phyloP scores from a whole-genome alignment of 2,888 invertebrate genomes.

The Trachelus troglodyta region DNA sequence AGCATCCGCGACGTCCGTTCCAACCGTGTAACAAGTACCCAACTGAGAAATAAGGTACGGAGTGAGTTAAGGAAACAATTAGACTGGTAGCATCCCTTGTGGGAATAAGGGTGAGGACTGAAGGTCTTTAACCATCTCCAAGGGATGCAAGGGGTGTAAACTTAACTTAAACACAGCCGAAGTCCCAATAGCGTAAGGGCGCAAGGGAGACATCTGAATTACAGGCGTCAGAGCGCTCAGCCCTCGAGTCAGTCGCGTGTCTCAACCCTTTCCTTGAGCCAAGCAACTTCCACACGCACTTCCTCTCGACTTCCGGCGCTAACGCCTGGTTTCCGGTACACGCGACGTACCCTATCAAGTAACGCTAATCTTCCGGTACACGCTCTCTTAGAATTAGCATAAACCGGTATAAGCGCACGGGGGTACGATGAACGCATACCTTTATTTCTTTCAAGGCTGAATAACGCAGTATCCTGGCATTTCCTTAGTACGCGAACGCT shows the following conservation, averaged over 20 bases:
- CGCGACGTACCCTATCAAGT: conserved; percentile 25
- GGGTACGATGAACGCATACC: not conserved
- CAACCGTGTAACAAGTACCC: not conserved
- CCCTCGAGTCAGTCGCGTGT: conserved; percentile 5
- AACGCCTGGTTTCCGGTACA: conserved; percentile 51
- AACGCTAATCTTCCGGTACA: conserved; percentile 12
- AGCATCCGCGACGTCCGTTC: not conserved
- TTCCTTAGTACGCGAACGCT: not conserved
- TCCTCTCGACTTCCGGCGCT: conserved; percentile 48
- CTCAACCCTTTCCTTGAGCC: not conserved
- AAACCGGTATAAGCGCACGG: not conserved
- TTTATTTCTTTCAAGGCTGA: not conserved
- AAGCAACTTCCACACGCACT: conserved; percentile 50
- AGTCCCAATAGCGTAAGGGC: not conserved
- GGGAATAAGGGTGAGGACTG: not conserved
- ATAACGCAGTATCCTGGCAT: not conserved
- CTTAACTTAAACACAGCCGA: not conserved
- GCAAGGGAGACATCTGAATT: not conserved
- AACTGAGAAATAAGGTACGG: not conserved
- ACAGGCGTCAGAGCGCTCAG: not conserved
- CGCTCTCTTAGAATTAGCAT: conserved; percentile 19
- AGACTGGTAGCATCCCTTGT: not conserved
- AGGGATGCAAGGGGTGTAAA: not conserved
- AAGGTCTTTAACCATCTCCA: not conserved
- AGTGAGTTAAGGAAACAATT: not conserved